phyloP scores from a whole-genome alignment of 2,888 invertebrate genomes.

The Ditula angustiorana region DNA sequence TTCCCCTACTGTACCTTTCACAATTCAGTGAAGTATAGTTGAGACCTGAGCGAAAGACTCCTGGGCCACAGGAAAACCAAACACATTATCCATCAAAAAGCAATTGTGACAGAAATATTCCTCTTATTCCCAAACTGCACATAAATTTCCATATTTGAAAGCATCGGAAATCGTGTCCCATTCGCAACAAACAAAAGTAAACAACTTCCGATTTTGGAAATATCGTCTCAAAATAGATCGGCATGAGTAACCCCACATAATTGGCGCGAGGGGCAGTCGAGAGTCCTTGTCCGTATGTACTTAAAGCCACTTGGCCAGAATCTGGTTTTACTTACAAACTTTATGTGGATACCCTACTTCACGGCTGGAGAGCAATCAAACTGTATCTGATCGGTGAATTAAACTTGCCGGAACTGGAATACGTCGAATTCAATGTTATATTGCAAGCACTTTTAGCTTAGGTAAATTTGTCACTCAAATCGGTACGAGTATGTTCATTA shows the following conservation, averaged over 20 bases:
- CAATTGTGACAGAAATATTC: too few species aligned
- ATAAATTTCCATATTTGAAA: not conserved
- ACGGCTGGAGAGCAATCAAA: slow-evolving; percentile 12
- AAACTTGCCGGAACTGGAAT: not conserved
- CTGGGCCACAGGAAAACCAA: too few species aligned
- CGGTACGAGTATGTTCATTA: too few species aligned
- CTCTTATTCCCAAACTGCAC: too few species aligned
- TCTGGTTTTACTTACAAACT: slow-evolving; percentile 28
- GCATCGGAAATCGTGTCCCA: not conserved
- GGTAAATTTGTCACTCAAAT: too few species aligned
- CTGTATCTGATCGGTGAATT: slow-evolving; percentile 19
- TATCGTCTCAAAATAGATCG: not conserved
- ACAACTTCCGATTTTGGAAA: not conserved
- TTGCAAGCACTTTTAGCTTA: too few species aligned
- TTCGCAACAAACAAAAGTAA: not conserved
- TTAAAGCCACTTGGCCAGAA: slow-evolving; percentile 30
- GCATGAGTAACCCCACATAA: slow-evolving; percentile 17
- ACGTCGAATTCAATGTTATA: too few species aligned
- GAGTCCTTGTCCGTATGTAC: slow-evolving; percentile 21
- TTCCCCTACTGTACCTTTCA: too few species aligned
- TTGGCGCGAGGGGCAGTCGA: slow-evolving; percentile 17
- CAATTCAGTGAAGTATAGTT: too few species aligned
- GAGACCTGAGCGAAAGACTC: too few species aligned
- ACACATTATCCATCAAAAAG: too few species aligned
- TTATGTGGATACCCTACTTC: slow-evolving; percentile 26